Evolutionary conservation across 2,888 invertebrate genomes (phyloP), one percentile per base, ranked within the genome.

Genomic region (Drosophila helvetica): DNA sequence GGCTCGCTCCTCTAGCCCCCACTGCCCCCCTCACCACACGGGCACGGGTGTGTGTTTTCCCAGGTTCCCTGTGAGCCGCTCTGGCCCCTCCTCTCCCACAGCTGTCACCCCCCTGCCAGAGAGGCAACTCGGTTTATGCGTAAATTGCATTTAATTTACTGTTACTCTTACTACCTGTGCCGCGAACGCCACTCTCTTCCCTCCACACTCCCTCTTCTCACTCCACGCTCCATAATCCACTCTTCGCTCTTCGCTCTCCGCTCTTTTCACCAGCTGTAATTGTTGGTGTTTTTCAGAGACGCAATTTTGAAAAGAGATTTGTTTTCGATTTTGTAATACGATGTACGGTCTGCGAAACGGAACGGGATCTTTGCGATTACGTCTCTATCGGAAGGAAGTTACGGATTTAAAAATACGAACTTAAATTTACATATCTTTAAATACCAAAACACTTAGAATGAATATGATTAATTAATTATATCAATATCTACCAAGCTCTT

Each of bases 121-220:
- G 53, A 63, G 69, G 73, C 78, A 58, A 27, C 63, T 77, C 66
- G 67, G 54, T 33, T 81, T 74, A 74, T 77, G 85, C 85, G 87
- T 78, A 77, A 84, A 81, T 77, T 82, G 77, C 82, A 87, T 82
- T 84, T 84, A 85, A 86, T 84, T 84, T 61, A 50, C 48, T 48
- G 65, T 25, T 65, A 45, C 66, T 38, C n/a, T 15, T 38, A 7
- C 15, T n/a, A 38, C 38, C 38, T 38, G 38, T 38, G 38, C 38
- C n/a, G 38, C 38, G 6, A 38, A 51, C 10, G 45, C 7, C 45
- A 7, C n/a, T 15, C 15, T 27, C 12, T 10, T 30, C 45, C n/a
- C 38, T 18, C 46, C 4, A 5, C 18, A 46, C 18, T 22, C 9
- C 46, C 38, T n/a, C 30, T 30, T 4, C 9, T 19, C n/a, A 10